Evolutionary conservation across 2,888 invertebrate species (phyloP).

Genomic region (Papilio elwesi): DNA sequence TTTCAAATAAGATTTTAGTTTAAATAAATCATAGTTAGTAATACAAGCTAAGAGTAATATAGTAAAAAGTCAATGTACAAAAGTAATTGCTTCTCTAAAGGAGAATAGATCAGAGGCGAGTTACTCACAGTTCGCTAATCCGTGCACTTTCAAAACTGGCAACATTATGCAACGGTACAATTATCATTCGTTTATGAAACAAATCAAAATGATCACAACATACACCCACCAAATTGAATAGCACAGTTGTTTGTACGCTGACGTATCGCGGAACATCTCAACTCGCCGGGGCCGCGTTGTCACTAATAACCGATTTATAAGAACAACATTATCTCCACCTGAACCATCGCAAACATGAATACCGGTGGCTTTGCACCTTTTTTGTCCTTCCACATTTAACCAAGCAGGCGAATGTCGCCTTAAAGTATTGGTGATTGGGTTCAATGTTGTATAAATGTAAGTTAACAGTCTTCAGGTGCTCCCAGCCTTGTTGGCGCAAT

Average conservation of each 20-base stretch:
- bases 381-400: constrained; percentile 5
- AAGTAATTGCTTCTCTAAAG: too few species aligned
- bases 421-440: background rate
- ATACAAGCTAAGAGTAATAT: too few species aligned
- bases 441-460: background rate
- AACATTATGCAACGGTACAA: background rate
- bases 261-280: constrained; percentile 20
- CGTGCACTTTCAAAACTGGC: background rate
- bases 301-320: constrained; percentile 37
- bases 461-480: background rate
- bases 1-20: too few species aligned
- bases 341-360: constrained; percentile 28
- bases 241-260: constrained; percentile 6
- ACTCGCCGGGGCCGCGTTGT: constrained; percentile 17
- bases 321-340: constrained; percentile 30
- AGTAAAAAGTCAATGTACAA: too few species aligned
- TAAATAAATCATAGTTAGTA: too few species aligned
- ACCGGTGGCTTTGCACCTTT: constrained; percentile 34
- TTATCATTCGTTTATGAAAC: too few species aligned
- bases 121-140: too few species aligned
- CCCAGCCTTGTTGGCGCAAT: constrained; percentile 8
- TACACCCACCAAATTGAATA: background rate
- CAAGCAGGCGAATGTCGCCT: constrained; percentile 2
- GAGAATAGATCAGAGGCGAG: too few species aligned
- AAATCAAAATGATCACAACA: background rate